Base-by-base conservation (phyloP, 2,888 invertebrate genomes). In the Sinodicranocentrus sp. region DNA sequence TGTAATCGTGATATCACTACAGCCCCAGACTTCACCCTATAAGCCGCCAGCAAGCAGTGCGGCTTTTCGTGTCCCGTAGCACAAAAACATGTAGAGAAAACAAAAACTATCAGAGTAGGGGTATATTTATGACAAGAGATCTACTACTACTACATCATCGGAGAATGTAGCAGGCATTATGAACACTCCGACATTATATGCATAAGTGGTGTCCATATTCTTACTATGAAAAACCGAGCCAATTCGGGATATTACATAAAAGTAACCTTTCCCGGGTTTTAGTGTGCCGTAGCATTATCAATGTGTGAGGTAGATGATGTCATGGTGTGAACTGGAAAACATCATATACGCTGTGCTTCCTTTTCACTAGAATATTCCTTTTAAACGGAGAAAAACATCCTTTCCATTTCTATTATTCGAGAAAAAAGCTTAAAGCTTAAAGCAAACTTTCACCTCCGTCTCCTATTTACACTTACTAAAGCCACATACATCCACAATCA, bases 1-100 rank as follows among this genome's bases (percentile, higher is more conserved):
- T 52, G 82, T 83, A 77, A 83, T 83, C 76, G 71, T 76, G 82
- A 71, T 76, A 83, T 83, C 82, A 70, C 76, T 71, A 25, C 44
- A 76, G 70, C 44, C 54, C 61, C 48, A 75, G 63, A 19, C 75
- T 52, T 33, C 63, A 73, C 48, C 63, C 61, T 61, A 26, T 17
- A 73, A 63, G 33, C 25, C 43, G 33, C 3, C 21, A 17, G 17
- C 52, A 25, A 57, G 25, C 25, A 57, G 25, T 57, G 57, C 57
- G 57, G 57, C 23, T 57, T 10, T 57, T 57, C 25, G 23, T 23
- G 57, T 57, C 25, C 57, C 57, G 25, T 2, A 25, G 57, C 8
- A 57, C 25, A 57, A 57, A 57, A 10, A 57, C 57, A 57, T n/a
- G n/a, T n/a, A 23, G 57, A 23, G 25, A 8, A 10, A 61, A 52